These are phyloP conservation scores for Delphinapterus leucas DNA, from an alignment of 2,113 vertebrate genomes.

Conservation along the genomic window DNA sequence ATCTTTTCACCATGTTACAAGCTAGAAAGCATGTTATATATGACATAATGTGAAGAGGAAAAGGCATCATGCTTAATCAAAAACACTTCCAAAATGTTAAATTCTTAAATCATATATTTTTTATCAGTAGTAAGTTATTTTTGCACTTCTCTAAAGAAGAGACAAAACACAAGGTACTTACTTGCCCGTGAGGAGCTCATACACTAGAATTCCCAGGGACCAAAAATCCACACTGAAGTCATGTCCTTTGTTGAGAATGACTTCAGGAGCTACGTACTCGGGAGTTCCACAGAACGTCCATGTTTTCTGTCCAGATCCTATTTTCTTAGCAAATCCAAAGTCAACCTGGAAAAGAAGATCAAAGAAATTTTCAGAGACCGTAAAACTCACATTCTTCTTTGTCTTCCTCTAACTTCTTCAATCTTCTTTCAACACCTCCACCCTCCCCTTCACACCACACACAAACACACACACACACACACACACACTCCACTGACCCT, in stretches of 20 bases:
- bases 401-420: background rate
- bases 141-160: background rate
- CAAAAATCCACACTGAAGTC: constrained; percentile 96
- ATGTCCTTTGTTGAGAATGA: constrained; percentile 96
- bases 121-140: background rate
- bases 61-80: background rate
- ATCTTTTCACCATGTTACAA: background rate
- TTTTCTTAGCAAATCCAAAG: constrained; percentile 97
- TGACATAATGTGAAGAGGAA: background rate
- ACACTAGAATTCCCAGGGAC: constrained; percentile 95
- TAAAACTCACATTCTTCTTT: background rate
- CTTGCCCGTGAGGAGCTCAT: constrained; percentile 95
- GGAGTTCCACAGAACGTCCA: constrained; percentile 98
- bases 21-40: background rate
- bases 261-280: constrained; percentile 95
- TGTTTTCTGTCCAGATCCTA: constrained; percentile 92
- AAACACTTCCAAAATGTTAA: background rate
- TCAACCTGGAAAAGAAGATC: constrained; percentile 86
- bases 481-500: background rate
- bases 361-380: background rate
- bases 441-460: background rate
- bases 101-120: background rate
- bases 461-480: background rate
- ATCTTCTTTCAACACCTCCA: background rate
- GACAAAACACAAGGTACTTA: constrained; percentile 69